Evolutionary conservation across 2,888 invertebrate genomes (phyloP), one percentile per base, ranked within the genome.

Genomic region (Hofmannophila pseudospretella): DNA sequence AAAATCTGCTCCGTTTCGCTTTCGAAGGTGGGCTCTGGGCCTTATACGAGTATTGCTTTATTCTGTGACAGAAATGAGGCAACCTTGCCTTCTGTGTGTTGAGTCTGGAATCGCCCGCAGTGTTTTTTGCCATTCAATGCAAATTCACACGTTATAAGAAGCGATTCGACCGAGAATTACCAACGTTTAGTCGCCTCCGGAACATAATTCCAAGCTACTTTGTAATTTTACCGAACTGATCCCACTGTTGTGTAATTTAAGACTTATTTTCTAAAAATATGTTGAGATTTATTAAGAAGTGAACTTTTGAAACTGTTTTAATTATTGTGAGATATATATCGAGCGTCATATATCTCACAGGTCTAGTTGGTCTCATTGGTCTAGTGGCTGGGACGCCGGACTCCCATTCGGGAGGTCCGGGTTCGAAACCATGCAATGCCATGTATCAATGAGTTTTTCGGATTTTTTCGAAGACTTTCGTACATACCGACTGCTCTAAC

Each of bases 121-220:
- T 69, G 75, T 78, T 75, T 77, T 73, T 69, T 65, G 59, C 85
- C 81, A 86, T 86, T 86, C 74, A 85, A 86, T 86, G 86, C 85
- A 85, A 86, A 86, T 86, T 72, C 67, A 58, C 67, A 73, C 72
- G 73, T 73, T 77, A 80, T 74, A 75, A 82, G 81, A 82, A 81
- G 75, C 77, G 72, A 71, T 73, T 63, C 69, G 67, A 68, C 69
- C 63, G 69, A 66, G 78, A 81, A 85, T 85, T 86, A 85, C 77
- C 75, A 71, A 75, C 85, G 77, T 85, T 85, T 85, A 85, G 85
- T 80, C 84, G 82, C 86, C 85, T 79, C 67, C 67, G 64, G 73
- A 71, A 81, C 82, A 84, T 80, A 77, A 82, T 82, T 81, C 67
- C 59, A 59, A 60, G 59, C 67, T 60, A 63, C 70, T 75, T 73